Conservation (phyloP, 23 tunicate genomes). For the Halocynthia roretzi region DNA sequence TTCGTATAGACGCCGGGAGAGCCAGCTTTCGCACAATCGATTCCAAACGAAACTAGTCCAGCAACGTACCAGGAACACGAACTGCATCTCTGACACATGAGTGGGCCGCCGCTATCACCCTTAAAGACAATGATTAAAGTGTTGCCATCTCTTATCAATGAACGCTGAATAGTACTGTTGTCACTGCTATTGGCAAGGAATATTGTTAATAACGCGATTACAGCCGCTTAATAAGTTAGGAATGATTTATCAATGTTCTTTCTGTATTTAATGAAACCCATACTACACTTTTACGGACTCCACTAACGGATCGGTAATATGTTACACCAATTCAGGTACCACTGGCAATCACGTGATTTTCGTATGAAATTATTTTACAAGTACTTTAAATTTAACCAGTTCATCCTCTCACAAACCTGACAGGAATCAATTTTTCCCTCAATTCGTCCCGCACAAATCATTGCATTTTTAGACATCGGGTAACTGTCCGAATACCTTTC, state of each 20-base stretch:
- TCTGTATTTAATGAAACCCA: too few relatives aligned
- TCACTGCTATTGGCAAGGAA: too few relatives aligned
- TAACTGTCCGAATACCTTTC: too few relatives aligned
- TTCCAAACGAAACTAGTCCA: conserved; percentile 4
- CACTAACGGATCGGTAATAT: too few relatives aligned
- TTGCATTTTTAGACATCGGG: neutral
- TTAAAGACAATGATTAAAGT: neutral
- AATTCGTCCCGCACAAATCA: conserved; percentile 9
- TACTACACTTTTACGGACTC: too few relatives aligned
- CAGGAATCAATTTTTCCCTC: neutral
- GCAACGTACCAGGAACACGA: conserved; percentile 7
- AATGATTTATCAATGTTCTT: neutral
- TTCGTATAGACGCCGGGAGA: conserved; percentile 1
- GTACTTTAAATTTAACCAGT: neutral
- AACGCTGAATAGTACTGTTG: too few relatives aligned
- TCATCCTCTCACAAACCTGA: neutral
- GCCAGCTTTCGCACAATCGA: neutral
- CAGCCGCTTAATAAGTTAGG: neutral
- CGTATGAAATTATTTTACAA: too few relatives aligned
- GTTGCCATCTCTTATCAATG: too few relatives aligned
- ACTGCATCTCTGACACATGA: conserved; percentile 5
- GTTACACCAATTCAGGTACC: too few relatives aligned
- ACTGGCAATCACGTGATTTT: too few relatives aligned
- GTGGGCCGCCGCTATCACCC: conserved; percentile 16
- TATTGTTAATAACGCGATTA: too few relatives aligned